phyloP scores from a whole-genome alignment of 2,113 vertebrate genomes.

The Formicarius rufipectus region DNA sequence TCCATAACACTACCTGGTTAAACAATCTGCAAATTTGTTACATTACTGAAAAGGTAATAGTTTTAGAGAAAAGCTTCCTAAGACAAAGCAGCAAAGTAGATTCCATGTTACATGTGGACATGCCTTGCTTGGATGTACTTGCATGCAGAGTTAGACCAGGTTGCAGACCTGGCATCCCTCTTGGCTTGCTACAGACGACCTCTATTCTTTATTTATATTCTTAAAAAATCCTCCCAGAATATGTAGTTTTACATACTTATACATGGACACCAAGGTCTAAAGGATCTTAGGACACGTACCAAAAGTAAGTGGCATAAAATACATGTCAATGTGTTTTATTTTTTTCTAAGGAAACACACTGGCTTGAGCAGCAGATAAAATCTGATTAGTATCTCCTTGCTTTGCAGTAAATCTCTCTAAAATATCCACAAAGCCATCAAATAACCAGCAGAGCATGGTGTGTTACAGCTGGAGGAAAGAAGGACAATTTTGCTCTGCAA shows the following conservation, averaged over 20 bases:
- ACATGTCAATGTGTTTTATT: neutral
- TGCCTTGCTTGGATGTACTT: neutral
- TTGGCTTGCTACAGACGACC: neutral
- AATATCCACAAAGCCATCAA: neutral
- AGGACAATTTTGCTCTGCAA: neutral
- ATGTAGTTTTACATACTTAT: neutral
- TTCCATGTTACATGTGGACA: neutral
- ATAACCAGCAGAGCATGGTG: neutral
- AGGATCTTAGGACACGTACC: neutral
- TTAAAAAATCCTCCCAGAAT: neutral
- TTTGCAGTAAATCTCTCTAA: neutral
- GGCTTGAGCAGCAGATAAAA: neutral
- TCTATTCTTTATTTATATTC: neutral
- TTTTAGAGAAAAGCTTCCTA: neutral
- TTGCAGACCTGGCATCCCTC: neutral
- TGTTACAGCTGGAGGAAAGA: neutral
- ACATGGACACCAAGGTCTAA: neutral
- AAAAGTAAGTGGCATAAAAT: neutral
- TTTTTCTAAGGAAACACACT: neutral
- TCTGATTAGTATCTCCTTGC: neutral
- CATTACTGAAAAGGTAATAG: neutral
- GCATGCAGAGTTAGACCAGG: neutral
- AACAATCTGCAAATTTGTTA: neutral
- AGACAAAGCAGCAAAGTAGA: neutral
- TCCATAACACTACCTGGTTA: neutral